Evolutionary conservation across 2,888 invertebrate genomes (phyloP), one percentile per base, ranked within the genome.

Genomic region (Euphydryas editha): DNA sequence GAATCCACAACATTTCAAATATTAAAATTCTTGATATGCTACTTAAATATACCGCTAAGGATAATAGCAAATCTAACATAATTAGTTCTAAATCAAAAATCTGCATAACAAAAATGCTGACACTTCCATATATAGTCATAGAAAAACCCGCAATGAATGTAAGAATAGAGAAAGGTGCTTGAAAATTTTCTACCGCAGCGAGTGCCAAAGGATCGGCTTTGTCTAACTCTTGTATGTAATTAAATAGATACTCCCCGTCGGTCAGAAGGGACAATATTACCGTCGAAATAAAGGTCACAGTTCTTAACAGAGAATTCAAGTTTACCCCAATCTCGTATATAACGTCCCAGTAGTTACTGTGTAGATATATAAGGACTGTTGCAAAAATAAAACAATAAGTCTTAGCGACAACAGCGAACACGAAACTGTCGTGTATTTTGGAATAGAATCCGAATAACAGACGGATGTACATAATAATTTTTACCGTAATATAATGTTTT

Each of bases 1-100:
- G 44, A 44, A n/a, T 44, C 44, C 44, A 44, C n/a, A 44, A 17
- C n/a, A 47, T 47, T 47, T 47, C 47, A 11, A 47, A 47, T 18
- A 47, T 47, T 11, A 47, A 3, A 18, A 20, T 47, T 11, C 20
- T 20, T 8, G 47, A 18, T 4, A 47, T 47, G 4, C 18, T 18
- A 47, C 18, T 47, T 20, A 47, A 18, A 47, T 47, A 10, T 11
- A 13, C 10, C 0, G 47, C 8, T 11, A 47, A 18, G 4, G 18
- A 18, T 3, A 20, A 0, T 2, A 20, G 0, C 4, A 11, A 11
- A 20, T 10, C 0, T 11, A 20, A 8, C 18, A 4, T 18, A 7
- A 47, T 11, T 3, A 11, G 3, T 10, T 18, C 3, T 11, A 2
- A 11, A 11, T 20, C 0, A 1, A 20, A 10, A 30, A 2, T 6